Evolutionary conservation across 2,888 invertebrate genomes (phyloP).

Genomic region (Lissonota sp.): DNA sequence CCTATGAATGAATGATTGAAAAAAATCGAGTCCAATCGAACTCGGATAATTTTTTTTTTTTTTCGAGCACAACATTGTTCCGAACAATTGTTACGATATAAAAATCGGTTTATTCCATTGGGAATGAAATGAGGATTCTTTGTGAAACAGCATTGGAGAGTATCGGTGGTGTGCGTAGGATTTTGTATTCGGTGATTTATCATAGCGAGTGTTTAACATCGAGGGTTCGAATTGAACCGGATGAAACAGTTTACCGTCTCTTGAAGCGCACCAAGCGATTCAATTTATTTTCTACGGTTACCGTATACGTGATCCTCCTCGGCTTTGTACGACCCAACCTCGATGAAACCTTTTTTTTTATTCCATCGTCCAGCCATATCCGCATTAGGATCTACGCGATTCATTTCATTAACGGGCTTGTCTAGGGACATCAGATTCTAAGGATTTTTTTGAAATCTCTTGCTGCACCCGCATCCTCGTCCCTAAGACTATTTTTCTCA

Average conservation of each 20-base stretch:
- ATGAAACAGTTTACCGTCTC: constrained; percentile 80
- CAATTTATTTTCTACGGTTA: constrained; percentile 78
- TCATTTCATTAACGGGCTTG: constrained; percentile 43
- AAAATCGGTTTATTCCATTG: too few species aligned
- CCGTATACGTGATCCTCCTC: constrained; percentile 55
- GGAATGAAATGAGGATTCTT: too few species aligned
- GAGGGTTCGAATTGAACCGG: constrained; percentile 81
- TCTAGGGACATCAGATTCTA: constrained; percentile 4
- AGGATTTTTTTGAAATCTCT: neutral
- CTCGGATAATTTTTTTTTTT: too few species aligned
- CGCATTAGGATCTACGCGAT: constrained; percentile 52
- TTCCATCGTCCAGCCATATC: constrained; percentile 53
- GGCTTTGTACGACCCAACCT: constrained; percentile 43
- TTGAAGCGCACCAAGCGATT: constrained; percentile 80
- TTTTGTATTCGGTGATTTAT: constrained; percentile 72
- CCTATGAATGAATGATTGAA: too few species aligned
- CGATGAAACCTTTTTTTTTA: constrained; percentile 53
- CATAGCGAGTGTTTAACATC: constrained; percentile 64
- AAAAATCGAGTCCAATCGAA: too few species aligned
- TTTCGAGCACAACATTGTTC: too few species aligned
- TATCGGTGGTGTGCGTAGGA: constrained; percentile 23
- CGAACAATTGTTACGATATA: too few species aligned
- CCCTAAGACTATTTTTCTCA: too few species aligned
- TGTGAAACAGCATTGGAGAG: neutral
- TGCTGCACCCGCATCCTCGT: too few species aligned